Base-by-base conservation (phyloP, 2,797 vertebrate species). In the Psittacula echo region DNA sequence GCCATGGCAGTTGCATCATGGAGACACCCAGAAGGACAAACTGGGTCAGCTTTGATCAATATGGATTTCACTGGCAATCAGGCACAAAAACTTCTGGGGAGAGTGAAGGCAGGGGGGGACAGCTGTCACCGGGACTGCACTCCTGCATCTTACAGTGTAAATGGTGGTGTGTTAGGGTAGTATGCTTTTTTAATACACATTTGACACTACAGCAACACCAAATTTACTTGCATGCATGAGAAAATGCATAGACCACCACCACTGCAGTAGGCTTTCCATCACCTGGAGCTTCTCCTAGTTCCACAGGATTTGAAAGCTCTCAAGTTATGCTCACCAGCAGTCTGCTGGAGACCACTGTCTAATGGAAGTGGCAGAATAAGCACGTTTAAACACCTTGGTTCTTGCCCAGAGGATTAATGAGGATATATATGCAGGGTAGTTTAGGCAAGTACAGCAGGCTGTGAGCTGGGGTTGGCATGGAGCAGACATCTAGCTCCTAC, bases 241-340 rank as follows among this genome's bases (percentile, higher is more conserved):
- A 64, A 83, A 75, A 48, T 45, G 16, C 14, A 21, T 5, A 41
- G 62, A 50, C 19, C 4, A 5, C 26, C 37, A 61, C 47, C 34
- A 11, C 44, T 24, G 19, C 21, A n/a, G 13, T 4, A 68, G 18
- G 20, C 23, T 72, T 11, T 84, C 22, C 32, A 23, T 32, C 9
- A 65, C 29, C 44, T 53, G n/a, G 15, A 66, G 13, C 24, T 87
- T 85, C 89, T 39, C 12, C 30, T 73, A 6, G 1, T 56, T 24
- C 12, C 13, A 14, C 5, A 48, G n/a, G 34, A 48, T 68, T 58
- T 48, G 53, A 82, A 65, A 9, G n/a, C 42, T 48, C 42, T 79
- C 0, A 0, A 42, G 1, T 62, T 56, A 8, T 15, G 8, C 13
- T 66, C 29, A 66, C 9, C 11, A 64, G 37, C 2, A 14, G 11